Evolutionary conservation across 2,888 invertebrate species (phyloP).

Genomic region (Tetramorium bicarinatum): DNA sequence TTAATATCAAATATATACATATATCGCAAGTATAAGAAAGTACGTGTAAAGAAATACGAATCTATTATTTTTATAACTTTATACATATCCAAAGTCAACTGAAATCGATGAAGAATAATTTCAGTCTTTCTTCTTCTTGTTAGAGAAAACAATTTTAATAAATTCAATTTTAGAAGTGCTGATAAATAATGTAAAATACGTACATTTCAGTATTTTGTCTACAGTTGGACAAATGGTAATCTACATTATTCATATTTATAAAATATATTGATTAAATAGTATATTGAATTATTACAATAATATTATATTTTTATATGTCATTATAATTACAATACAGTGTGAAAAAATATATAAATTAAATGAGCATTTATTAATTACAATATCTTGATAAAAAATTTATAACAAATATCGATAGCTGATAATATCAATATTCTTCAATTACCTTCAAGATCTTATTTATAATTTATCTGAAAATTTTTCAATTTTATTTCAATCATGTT

Average conservation of each 20-base stretch:
- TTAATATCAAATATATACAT: not conserved
- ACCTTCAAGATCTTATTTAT: not conserved
- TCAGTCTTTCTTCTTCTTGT: not conserved
- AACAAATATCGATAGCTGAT: not conserved
- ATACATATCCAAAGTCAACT: not conserved
- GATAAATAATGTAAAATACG: not conserved
- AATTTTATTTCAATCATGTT: too few relatives aligned
- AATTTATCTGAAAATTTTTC: too few relatives aligned
- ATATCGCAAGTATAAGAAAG: not conserved
- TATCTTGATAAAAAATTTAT: not conserved
- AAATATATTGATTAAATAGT: too few relatives aligned
- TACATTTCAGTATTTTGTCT: not conserved
- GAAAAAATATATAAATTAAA: not conserved
- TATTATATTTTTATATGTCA: too few relatives aligned
- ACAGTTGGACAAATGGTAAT: constrained; percentile 16
- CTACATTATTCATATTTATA: not conserved
- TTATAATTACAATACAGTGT: too few relatives aligned
- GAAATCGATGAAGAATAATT: not conserved
- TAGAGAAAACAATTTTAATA: not conserved
- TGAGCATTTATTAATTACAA: not conserved
- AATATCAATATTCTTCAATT: not conserved
- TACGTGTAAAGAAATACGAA: not conserved
- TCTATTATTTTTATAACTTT: not conserved
- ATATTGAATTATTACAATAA: too few relatives aligned
- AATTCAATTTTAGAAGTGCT: not conserved